phyloP scores from a whole-genome alignment of 2,888 invertebrate genomes.

The Oxyscelio sp. region DNA sequence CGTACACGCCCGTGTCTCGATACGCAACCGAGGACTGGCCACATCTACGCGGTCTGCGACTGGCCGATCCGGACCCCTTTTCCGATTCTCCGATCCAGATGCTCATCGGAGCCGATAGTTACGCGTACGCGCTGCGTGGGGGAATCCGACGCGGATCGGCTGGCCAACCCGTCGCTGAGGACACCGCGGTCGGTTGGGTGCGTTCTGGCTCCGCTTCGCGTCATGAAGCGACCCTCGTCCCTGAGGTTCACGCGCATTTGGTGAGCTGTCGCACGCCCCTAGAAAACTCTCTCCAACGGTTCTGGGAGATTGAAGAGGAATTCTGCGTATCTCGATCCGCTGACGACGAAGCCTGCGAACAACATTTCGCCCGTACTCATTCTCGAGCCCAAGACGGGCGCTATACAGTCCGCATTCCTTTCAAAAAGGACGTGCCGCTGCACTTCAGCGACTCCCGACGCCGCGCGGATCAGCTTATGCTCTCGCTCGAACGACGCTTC shows the following conservation, averaged over 20 bases:
- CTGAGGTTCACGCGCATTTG: background rate
- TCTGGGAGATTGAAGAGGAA: slow-evolving; percentile 5
- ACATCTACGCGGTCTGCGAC: background rate
- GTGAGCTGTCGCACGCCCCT: background rate
- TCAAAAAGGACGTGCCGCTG: background rate
- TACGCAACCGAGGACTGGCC: background rate
- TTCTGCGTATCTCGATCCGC: background rate
- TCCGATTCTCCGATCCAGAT: background rate
- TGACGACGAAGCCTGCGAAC: too few species aligned
- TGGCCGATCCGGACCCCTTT: background rate
- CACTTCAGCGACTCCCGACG: background rate
- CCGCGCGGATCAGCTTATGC: slow-evolving; percentile 4
- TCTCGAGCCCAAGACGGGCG: background rate
- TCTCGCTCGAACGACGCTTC: slow-evolving; percentile 9
- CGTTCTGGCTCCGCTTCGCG: background rate
- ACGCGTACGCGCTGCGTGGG: background rate
- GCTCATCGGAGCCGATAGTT: background rate
- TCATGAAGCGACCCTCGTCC: background rate
- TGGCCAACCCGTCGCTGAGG: background rate
- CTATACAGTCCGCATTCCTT: slow-evolving; percentile 37
- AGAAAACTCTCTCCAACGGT: background rate
- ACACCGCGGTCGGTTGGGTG: background rate
- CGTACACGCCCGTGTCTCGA: background rate
- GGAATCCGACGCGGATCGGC: too few species aligned
- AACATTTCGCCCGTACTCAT: background rate